Conservation (phyloP, 2,113 vertebrate species). For the Passer montanus region DNA sequence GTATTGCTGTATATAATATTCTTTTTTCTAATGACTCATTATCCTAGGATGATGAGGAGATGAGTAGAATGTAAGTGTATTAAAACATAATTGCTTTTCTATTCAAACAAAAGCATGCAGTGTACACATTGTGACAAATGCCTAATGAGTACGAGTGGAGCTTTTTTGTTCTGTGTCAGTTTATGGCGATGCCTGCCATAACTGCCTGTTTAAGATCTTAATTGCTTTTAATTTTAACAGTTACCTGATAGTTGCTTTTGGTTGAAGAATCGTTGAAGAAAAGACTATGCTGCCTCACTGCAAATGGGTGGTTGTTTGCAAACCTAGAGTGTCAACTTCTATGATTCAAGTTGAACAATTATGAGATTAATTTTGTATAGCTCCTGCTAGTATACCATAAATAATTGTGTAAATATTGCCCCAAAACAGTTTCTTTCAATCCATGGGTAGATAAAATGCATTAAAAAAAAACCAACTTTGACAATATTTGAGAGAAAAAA, state of each 20-base stretch:
- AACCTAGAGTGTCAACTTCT: not conserved
- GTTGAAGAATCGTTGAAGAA: not conserved
- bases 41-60: slow-evolving; percentile 43
- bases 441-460: not conserved
- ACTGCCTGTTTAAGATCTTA: not conserved
- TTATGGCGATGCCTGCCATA: not conserved
- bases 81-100: slow-evolving; percentile 67
- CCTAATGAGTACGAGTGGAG: not conserved
- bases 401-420: not conserved
- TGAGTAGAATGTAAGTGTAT: slow-evolving; percentile 52
- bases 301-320: not conserved
- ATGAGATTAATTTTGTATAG: not conserved
- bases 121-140: not conserved
- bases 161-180: not conserved
- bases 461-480: not conserved
- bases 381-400: not conserved
- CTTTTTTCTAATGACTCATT: slow-evolving; percentile 62
- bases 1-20: slow-evolving; percentile 51
- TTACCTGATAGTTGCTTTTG: not conserved
- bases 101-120: slow-evolving; percentile 32
- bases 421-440: not conserved
- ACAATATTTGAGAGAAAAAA: not conserved
- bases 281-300: not conserved
- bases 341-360: not conserved
- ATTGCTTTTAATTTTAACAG: slow-evolving; percentile 21